phyloP scores from a whole-genome alignment of 1,140 invertebrate genomes.

The Anoplophora glabripennis region DNA sequence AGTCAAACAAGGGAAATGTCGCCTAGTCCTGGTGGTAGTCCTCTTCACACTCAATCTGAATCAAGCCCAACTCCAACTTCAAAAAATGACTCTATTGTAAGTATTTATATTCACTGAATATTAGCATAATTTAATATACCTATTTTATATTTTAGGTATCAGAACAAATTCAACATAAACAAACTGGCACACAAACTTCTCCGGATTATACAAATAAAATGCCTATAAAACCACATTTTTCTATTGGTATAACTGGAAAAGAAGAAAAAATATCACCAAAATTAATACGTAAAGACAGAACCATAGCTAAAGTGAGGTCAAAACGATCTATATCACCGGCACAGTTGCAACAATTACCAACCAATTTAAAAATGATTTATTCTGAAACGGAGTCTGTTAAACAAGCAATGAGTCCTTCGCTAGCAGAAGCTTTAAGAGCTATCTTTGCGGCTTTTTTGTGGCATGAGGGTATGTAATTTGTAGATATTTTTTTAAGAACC shows the following conservation, averaged over 20 bases:
- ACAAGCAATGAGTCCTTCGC: conserved; percentile 85
- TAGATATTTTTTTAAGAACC: not conserved
- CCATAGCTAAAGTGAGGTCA: conserved; percentile 51
- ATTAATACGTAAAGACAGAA: conserved; percentile 59
- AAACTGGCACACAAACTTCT: conserved; percentile 75
- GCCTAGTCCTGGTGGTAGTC: conserved; percentile 60
- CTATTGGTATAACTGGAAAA: conserved; percentile 57
- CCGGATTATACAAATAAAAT: conserved; percentile 58
- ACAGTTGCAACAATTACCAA: conserved; percentile 48
- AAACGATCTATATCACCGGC: conserved; percentile 65
- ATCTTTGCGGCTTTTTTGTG: conserved; percentile 95
- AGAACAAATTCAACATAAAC: conserved; percentile 52
- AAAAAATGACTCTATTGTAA: conserved; percentile 34
- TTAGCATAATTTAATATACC: not conserved
- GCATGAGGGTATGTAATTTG: conserved; percentile 74
- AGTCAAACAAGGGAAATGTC: conserved; percentile 58
- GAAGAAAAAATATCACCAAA: conserved; percentile 64
- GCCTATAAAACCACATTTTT: conserved; percentile 59
- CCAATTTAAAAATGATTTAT: conserved; percentile 36
- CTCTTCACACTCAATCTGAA: conserved; percentile 54
- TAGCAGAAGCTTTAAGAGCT: conserved; percentile 87
- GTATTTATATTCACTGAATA: conserved; percentile 5
- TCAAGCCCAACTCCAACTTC: conserved; percentile 54
- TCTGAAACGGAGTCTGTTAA: conserved; percentile 58
- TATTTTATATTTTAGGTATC: conserved; percentile 42